These are phyloP conservation scores for Pseudopleuronectes americanus DNA, from an alignment of 2,797 vertebrate species.

Conservation along the genomic window DNA sequence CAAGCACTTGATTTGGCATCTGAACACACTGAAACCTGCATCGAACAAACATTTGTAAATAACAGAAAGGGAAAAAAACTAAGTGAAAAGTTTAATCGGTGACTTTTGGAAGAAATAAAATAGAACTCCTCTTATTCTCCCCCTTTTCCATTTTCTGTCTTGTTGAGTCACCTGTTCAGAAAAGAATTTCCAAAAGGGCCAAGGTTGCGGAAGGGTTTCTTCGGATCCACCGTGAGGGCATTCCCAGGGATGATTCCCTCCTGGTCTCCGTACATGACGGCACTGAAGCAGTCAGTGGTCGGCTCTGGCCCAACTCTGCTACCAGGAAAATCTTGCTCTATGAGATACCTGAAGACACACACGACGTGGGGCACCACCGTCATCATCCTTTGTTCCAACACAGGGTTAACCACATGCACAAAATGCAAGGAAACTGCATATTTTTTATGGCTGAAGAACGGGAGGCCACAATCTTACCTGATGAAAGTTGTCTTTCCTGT, in stretches of 20 bases:
- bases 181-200: conserved; percentile 91
- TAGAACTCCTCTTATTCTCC: too few relatives aligned
- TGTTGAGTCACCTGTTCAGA: conserved; percentile 86
- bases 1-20: conserved; percentile 87
- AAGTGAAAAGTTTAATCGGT: not conserved
- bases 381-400: not conserved
- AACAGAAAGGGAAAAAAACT: not conserved
- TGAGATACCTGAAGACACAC: conserved; percentile 82
- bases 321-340: conserved; percentile 91
- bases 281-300: conserved; percentile 92
- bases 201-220: conserved; percentile 91
- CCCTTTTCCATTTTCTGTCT: too few relatives aligned
- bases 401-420: not conserved
- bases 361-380: not conserved
- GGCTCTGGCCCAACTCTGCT: conserved; percentile 92
- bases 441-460: not conserved
- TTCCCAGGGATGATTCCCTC: conserved; percentile 89
- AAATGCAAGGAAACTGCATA: not conserved
- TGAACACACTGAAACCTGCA: conserved; percentile 90
- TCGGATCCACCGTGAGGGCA: conserved; percentile 89
- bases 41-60: conserved; percentile 7
- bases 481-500: conserved; percentile 94
- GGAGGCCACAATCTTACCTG: conserved; percentile 63
- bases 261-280: conserved; percentile 88
- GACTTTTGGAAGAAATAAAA: too few relatives aligned